Evolutionary conservation across 1,140 invertebrate species (phyloP).

Genomic region (Caenorhabditis elegans): WBcel235 BX284606.5:5162001-5162500

Average conservation of each 20-base stretch:
- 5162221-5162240: not conserved
- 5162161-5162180: conserved; percentile 9
- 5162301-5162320: not conserved
- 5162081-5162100: too few species aligned
- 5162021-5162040: too few species aligned
- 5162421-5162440: too few species aligned
- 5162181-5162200: not conserved
- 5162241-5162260: not conserved
- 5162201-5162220: not conserved
- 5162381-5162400: not conserved
- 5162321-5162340: conserved; percentile 15
- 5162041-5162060: too few species aligned
- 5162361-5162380: not conserved
- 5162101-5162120: conserved; percentile 1
- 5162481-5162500: not conserved
- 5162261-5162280: not conserved
- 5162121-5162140: not conserved
- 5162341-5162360: not conserved
- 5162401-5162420: too few species aligned
- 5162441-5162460: not conserved
- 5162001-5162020: too few species aligned
- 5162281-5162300: not conserved
- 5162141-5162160: not conserved
- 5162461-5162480: not conserved
- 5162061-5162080: too few species aligned